These are phyloP conservation scores for Thymelicus lineola DNA, from an alignment of 2,888 invertebrate species.

Conservation along the genomic window DNA sequence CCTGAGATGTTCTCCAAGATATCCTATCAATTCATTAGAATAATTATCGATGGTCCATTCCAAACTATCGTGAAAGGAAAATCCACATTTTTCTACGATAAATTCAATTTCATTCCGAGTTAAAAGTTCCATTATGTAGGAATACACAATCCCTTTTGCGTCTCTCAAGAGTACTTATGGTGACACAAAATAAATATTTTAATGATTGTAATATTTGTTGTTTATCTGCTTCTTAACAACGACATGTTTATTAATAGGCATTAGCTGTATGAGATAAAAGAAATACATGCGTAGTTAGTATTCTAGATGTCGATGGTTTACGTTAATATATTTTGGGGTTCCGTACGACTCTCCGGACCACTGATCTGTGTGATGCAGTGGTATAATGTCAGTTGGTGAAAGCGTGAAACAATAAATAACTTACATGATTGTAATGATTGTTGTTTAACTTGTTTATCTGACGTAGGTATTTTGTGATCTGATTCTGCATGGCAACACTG, in stretches of 20 bases:
- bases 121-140: constrained; percentile 58
- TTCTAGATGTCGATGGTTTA: no score
- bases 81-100: constrained; percentile 56
- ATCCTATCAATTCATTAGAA: constrained; percentile 64
- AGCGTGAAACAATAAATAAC: no score
- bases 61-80: constrained; percentile 44
- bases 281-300: not conserved
- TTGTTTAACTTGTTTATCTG: constrained; percentile 3
- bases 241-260: not conserved
- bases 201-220: constrained; percentile 15
- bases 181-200: not conserved
- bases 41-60: constrained; percentile 61
- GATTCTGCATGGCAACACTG: no score
- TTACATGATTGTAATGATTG: constrained; percentile 12
- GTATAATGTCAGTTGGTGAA: no score
- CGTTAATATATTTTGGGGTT: no score
- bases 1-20: constrained; percentile 71
- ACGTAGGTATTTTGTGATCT: no score
- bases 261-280: not conserved
- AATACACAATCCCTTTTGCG: not conserved
- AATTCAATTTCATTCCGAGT: constrained; percentile 55
- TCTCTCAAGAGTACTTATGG: not conserved
- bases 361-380: no score
- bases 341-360: no score
- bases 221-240: constrained; percentile 18